Evolutionary conservation across 2,797 vertebrate species (phyloP), one percentile per base, ranked within the genome.

Genomic region (Myioborus miniatus): DNA sequence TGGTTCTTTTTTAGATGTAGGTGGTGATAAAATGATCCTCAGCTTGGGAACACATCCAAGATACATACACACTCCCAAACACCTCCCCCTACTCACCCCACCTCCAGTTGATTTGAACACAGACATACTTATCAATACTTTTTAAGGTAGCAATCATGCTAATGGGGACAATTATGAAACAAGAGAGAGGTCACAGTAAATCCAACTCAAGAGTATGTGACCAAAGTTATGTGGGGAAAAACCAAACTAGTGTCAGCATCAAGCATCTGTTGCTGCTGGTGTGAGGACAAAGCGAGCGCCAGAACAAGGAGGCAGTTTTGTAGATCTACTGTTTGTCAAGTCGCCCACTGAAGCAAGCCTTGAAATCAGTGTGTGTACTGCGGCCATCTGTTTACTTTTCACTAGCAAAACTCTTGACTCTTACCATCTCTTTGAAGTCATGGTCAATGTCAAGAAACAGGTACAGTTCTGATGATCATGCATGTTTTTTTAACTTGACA

Each of bases 231-330:
- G 36, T 5, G 36, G 62, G 71, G 56, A 64, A 87, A 46, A 95
- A 96, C 82, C 8, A 7, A 94, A 95, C 86, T 93, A 55, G 83
- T 91, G 92, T 96, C 90, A 95, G 96, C 95, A 75, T 90, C 92
- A 95, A 95, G 88, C 96, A 97, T 97, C 96, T 97, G 95, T 83
- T 97, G 94, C 84, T 94, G 93, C 83, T 97, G 89, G 93, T 83
- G 90, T 50, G 30, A 74, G 91, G 88, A 92, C 87, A 97, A 96
- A 90, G 86, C 15, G 15, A 81, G 59, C 65, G 90, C 95, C 90
- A 96, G 95, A 96, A 97, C 75, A 96, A 96, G 93, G 72, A 89
- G 93, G 93, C 60, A 85, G 88, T 93, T 97, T 64, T 87, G 94
- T 97, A 97, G 92, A 94, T 96, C 80, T 84, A 76, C 79, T 89